Base-by-base conservation (phyloP, 2,113 vertebrate genomes). In the Acinonyx jubatus region DNA sequence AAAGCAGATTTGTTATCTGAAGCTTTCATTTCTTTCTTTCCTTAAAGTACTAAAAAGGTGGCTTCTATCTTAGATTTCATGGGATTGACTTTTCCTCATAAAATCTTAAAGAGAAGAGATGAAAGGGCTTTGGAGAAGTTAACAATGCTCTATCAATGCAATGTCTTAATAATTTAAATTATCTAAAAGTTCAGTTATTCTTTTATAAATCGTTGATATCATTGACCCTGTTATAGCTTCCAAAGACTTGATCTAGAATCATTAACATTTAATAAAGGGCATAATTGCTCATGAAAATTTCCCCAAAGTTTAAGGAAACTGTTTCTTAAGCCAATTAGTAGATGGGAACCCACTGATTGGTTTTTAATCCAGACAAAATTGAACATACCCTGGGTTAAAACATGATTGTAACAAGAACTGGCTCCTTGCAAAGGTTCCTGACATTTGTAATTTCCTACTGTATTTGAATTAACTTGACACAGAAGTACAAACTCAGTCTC, bases 201-300 rank as follows among this genome's bases (percentile, higher is more conserved):
- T 33, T 91, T 89, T 50, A 73, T 87, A 96, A 96, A 23, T 57
- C 29, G 7, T 16, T 87, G 65, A 71, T 84, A 80, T 61, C 36
- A 85, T 2, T 90, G 83, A 96, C 61, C 33, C 31, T 86, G 7
- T 19, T 29, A 33, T 15, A 95, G 38, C n/a, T 89, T 52, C 29
- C n/a, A 94, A 12, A 74, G 66, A 78, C 41, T 57, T 92, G 65
- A 85, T 73, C 16, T 29, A 65, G 57, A 31, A 85, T 74, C 65
- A 94, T 88, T 95, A 83, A 85, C 78, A 95, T 95, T 95, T 93
- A 94, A 90, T 25, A 85, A 74, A 90, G 41, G 41, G 16, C 3
- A 33, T 63, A 84, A 95, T 36, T 97, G 29, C 5, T 96, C 36
- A 91, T 85, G 45, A 95, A 94, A 95, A 78, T 89, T 21, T 79